Evolutionary conservation across 1,140 invertebrate genomes (phyloP), one percentile per base, ranked within the genome.

Genomic region (Drosophila erecta): DNA sequence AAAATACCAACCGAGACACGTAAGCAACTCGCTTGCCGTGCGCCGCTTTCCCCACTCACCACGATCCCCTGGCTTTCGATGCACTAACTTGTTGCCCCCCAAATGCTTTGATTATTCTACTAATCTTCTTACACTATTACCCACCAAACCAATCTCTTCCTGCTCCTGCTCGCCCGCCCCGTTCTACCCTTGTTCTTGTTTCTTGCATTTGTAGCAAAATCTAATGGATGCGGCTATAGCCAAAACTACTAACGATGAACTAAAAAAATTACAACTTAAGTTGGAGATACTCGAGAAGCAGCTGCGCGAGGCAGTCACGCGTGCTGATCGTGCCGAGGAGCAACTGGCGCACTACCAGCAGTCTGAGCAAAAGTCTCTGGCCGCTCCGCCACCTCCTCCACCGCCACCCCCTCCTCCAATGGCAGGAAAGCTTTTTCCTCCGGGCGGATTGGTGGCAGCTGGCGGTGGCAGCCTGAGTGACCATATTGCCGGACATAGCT

Each of bases 201-300:
- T 89, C 66, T 76, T 75, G 55, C 77, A 55, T 53, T 59, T 87
- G 91, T 91, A 92, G 91, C 85, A 91, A 90, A 80, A 43, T 79
- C 79, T 91, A 56, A 81, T 92, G 89, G 91, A 92, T 76, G 87
- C 89, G 81, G 89, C 90, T 76, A 92, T 92, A 71, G 77, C 87
- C 81, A 91, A 91, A 86, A 81, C 76, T 83, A 92, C 89, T 91
- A 92, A 91, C 83, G 91, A 91, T 77, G 91, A 92, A 91, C 75
- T 92, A 85, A 90, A 92, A 89, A 90, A 87, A 76, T 90, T 92
- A 76, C 86, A 90, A 83, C 67, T 92, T 77, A 92, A 91, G 90
- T 79, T 92, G 78, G 86, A 91, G 64, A 91, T 92, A 51, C 72
- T 92, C 38, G 91, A 92, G 85, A 86, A 90, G 62, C 86, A 92